These are phyloP conservation scores for Gallinago jamesoni DNA, from an alignment of 2,113 vertebrate species.

Conservation along the genomic window DNA sequence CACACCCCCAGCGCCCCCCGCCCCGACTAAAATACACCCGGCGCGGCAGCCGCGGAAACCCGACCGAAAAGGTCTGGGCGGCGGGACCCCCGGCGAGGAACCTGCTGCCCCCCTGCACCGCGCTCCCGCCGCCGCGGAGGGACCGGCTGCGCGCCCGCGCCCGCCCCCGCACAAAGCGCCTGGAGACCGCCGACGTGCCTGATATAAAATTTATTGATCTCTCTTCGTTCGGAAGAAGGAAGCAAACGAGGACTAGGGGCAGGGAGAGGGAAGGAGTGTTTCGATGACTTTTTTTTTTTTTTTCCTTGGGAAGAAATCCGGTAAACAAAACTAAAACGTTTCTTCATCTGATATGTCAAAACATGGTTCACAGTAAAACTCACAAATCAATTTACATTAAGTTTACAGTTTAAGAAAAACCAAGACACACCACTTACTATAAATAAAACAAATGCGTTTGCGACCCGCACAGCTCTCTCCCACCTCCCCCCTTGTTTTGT, in stretches of 20 bases:
- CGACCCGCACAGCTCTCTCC: constrained; percentile 82
- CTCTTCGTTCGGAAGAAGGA: neutral
- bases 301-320: constrained; percentile 22
- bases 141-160: neutral
- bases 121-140: neutral
- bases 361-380: constrained; percentile 82
- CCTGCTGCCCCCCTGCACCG: neutral
- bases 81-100: neutral
- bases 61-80: neutral
- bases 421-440: constrained; percentile 80
- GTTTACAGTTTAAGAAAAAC: constrained; percentile 79
- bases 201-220: constrained; percentile 76
- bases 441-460: constrained; percentile 90
- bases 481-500: neutral
- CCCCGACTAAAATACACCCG: neutral
- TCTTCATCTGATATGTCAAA: constrained; percentile 80
- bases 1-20: rapidly evolving
- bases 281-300: neutral
- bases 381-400: constrained; percentile 82
- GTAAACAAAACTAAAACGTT: constrained; percentile 72
- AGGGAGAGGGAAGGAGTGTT: neutral
- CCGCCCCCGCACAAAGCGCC: constrained; percentile 8
- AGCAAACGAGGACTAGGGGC: neutral
- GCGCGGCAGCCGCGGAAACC: neutral
- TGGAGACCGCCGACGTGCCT: constrained; percentile 23